Conservation (phyloP, 2,888 invertebrate species). For the Camptogramma bilineatum region DNA sequence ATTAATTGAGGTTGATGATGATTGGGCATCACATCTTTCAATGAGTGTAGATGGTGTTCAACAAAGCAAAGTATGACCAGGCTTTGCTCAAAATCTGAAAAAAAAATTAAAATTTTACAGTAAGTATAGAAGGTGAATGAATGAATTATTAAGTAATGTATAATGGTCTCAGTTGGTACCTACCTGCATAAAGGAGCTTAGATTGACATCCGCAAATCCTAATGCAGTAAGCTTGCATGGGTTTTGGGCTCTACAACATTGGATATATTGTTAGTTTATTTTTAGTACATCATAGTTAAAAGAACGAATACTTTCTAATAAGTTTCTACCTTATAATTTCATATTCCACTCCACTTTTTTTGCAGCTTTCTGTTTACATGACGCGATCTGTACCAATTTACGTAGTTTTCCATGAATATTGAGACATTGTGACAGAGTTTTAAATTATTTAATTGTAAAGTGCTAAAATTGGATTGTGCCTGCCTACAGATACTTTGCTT, state of each 20-base stretch:
- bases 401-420: no score
- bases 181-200: constrained; percentile 23
- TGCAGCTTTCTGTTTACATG: no score
- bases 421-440: no score
- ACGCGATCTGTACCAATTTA: no score
- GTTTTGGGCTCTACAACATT: constrained; percentile 17
- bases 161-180: no score
- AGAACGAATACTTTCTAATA: no score
- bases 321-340: no score
- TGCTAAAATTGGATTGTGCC: no score
- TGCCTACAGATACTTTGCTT: background rate
- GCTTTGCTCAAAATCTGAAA: constrained; percentile 21
- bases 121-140: background rate
- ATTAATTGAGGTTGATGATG: background rate
- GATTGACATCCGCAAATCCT: constrained; percentile 15
- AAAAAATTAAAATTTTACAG: background rate
- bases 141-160: background rate
- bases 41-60: constrained; percentile 10
- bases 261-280: background rate
- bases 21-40: background rate
- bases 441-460: no score
- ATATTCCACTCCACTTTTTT: no score
- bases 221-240: constrained; percentile 18
- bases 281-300: no score
- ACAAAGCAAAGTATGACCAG: constrained; percentile 21